Base-by-base conservation (phyloP, 1,140 invertebrate species). In the Coenobita brevimanus region DNA sequence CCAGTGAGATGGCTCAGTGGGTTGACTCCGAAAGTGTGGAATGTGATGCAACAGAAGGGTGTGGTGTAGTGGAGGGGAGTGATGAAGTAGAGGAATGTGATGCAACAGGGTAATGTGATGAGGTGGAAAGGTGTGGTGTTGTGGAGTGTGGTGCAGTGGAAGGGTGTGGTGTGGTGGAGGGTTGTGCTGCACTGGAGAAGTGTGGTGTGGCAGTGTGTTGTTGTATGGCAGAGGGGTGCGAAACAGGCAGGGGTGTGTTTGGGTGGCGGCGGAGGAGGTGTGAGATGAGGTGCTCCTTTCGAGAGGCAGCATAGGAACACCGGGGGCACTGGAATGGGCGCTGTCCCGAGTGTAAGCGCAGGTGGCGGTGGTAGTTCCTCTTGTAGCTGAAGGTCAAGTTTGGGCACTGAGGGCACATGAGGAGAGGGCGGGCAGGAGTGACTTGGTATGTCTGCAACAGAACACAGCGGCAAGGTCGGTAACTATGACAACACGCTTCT, bases 201-300 rank as follows among this genome's bases (percentile, higher is more conserved):
- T n/a, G n/a, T n/a, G n/a, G n/a, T n/a, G n/a, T n/a, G n/a, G n/a
- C n/a, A n/a, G n/a, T n/a, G n/a, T n/a, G n/a, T n/a, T n/a, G n/a
- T n/a, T n/a, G n/a, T n/a, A n/a, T n/a, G n/a, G n/a, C n/a, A n/a
- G n/a, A n/a, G n/a, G n/a, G n/a, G n/a, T n/a, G n/a, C n/a, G n/a
- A n/a, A n/a, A n/a, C n/a, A n/a, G 46, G 62, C 36, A 10, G 73
- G 24, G 46, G 33, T 21, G 50, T 43, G 24, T 71, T 60, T 64
- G 57, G 79, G 21, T 89, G 89, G 3, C 82, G 81, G 27, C 89
- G 89, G 27, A 67, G 50, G 10, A 82, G 76, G 57, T 89, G 89
- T 15, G 81, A 82, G 21, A 38, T 41, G 0, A 82, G 81, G 24
- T 82, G 81, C 41, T 82, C 81, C 81, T 82, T 71, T 46, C 67